phyloP scores from a whole-genome alignment of 30 jellyfish, hydroid and myxozoan species.

The Phacellophora camtschatica region DNA sequence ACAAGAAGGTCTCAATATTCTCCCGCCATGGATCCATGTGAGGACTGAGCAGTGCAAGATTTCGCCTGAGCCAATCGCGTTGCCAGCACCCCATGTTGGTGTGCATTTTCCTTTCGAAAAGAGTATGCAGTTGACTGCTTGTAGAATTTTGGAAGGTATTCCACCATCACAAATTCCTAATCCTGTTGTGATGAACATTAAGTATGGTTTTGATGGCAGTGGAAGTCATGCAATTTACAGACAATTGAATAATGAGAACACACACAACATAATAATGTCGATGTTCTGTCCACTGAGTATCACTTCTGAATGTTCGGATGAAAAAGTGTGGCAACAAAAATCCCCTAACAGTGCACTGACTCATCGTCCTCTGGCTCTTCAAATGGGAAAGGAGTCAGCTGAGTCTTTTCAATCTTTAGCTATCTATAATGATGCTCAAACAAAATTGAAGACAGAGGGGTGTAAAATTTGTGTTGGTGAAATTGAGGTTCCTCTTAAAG shows the following conservation, averaged over 20 bases:
- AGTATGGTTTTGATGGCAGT: slow-evolving; percentile 41
- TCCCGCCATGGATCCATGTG: not conserved
- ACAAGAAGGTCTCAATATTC: not conserved
- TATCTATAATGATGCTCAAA: not conserved
- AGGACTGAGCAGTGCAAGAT: not conserved
- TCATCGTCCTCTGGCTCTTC: slow-evolving; percentile 30
- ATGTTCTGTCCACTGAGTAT: slow-evolving; percentile 48
- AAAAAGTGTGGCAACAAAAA: not conserved
- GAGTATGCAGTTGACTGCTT: too few relatives aligned
- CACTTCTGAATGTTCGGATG: not conserved
- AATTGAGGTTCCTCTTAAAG: not conserved
- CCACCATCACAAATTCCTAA: not conserved
- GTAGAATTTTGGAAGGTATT: too few relatives aligned
- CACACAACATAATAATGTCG: slow-evolving; percentile 44
- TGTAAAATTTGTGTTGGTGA: too few relatives aligned
- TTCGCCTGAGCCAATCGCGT: not conserved
- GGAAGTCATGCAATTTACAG: slow-evolving; percentile 30
- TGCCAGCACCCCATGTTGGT: not conserved
- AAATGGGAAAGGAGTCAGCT: slow-evolving; percentile 41
- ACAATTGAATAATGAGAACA: slow-evolving; percentile 21
- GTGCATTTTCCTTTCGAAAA: not conserved
- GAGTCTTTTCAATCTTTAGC: slow-evolving; percentile 2
- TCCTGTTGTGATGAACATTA: not conserved
- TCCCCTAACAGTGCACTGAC: slow-evolving; percentile 17
- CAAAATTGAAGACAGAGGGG: not conserved